These are phyloP conservation scores for Cheilosia scutellata DNA, from an alignment of 2,888 invertebrate species.

Conservation along the genomic window DNA sequence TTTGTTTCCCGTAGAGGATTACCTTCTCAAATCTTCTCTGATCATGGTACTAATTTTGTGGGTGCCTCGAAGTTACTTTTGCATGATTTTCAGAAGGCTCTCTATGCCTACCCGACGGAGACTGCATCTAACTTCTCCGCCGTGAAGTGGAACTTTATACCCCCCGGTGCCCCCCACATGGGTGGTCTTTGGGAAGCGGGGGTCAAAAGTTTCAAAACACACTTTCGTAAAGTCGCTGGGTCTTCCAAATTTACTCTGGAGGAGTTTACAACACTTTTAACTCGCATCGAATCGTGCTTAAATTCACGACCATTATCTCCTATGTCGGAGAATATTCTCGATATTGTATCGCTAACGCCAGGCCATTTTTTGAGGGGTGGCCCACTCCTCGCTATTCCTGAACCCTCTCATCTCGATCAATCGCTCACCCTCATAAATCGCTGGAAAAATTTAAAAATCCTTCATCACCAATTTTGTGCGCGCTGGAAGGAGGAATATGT, in stretches of 20 bases:
- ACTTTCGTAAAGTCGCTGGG: neutral
- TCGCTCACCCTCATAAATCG: constrained; percentile 7
- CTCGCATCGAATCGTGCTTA: neutral
- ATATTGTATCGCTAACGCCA: neutral
- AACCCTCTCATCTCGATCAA: neutral
- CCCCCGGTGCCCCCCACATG: neutral
- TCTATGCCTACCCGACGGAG: neutral
- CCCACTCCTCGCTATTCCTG: neutral
- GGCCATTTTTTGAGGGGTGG: neutral
- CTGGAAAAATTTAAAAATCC: constrained; percentile 26
- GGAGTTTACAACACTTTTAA: neutral
- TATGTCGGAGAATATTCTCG: neutral
- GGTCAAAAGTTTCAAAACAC: neutral
- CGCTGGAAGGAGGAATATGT: neutral
- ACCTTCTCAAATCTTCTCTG: neutral
- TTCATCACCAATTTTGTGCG: constrained; percentile 20
- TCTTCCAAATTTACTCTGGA: neutral
- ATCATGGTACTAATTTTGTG: neutral
- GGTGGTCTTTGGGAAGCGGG: neutral
- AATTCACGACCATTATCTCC: neutral
- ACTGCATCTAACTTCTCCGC: neutral
- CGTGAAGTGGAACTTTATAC: neutral
- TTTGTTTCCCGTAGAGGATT: neutral
- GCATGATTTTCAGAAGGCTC: neutral
- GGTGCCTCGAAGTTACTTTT: neutral